Evolutionary conservation across 1,140 invertebrate species (phyloP).

Genomic region (Macrosteles quadrilineatus): DNA sequence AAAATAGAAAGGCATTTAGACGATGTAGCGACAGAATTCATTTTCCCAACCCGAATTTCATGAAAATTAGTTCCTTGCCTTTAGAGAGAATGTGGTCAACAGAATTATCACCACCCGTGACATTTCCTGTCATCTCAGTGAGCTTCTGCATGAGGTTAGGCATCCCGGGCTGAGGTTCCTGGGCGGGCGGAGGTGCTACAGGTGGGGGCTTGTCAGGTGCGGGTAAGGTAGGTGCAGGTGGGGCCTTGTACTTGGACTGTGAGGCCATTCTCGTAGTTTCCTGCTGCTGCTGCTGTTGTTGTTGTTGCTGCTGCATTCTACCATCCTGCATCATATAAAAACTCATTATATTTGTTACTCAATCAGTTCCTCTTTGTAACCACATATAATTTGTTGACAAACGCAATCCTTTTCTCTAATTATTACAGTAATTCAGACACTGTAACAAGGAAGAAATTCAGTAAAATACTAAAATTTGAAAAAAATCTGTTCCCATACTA

Average conservation of each 20-base stretch:
- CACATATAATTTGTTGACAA: too few species aligned
- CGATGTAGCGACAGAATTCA: slow-evolving; percentile 53
- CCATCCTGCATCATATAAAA: slow-evolving; percentile 36
- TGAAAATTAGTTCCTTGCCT: slow-evolving; percentile 87
- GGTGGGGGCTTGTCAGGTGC: slow-evolving; percentile 33
- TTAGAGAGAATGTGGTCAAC: slow-evolving; percentile 71
- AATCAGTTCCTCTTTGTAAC: too few species aligned
- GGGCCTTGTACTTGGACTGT: slow-evolving; percentile 29
- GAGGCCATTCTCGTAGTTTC: neutral
- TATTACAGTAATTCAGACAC: too few species aligned
- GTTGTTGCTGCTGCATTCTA: slow-evolving; percentile 28
- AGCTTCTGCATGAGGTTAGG: slow-evolving; percentile 81
- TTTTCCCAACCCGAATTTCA: slow-evolving; percentile 86
- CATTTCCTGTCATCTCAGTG: slow-evolving; percentile 75
- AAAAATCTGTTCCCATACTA: too few species aligned
- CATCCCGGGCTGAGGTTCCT: slow-evolving; percentile 43
- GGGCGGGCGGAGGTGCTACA: slow-evolving; percentile 11
- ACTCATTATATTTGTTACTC: too few species aligned
- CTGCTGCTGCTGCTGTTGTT: slow-evolving; percentile 2
- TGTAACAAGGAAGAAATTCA: too few species aligned
- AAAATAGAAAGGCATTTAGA: slow-evolving; percentile 26
- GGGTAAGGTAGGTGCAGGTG: slow-evolving; percentile 24
- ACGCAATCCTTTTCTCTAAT: too few species aligned
- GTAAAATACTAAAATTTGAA: too few species aligned
- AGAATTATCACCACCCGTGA: slow-evolving; percentile 67